Evolutionary conservation across 2,113 vertebrate genomes (phyloP).

Genomic region (Nerophis lumbriciformis): DNA sequence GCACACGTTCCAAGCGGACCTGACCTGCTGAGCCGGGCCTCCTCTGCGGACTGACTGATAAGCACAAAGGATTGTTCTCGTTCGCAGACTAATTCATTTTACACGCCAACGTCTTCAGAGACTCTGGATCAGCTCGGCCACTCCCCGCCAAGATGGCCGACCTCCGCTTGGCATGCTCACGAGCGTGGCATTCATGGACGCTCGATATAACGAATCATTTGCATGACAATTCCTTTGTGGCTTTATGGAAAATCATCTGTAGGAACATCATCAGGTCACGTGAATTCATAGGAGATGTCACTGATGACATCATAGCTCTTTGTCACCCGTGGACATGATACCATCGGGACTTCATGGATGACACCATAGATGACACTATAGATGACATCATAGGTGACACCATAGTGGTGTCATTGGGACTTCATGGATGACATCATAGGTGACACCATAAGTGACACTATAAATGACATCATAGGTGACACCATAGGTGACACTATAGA

Average conservation of each 20-base stretch:
- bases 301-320: neutral
- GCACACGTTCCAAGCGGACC: slow-evolving; percentile 23
- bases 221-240: neutral
- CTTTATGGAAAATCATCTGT: neutral
- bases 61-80: neutral
- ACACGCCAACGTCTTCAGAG: neutral
- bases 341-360: too few relatives aligned
- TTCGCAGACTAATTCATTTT: neutral
- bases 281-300: neutral
- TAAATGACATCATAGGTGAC: too few relatives aligned
- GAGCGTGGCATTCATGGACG: too few relatives aligned
- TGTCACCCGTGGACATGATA: too few relatives aligned
- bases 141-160: neutral
- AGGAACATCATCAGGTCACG: neutral
- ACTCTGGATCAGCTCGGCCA: neutral
- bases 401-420: too few relatives aligned
- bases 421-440: too few relatives aligned
- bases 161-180: too few relatives aligned
- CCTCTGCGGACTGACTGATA: neutral
- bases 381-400: too few relatives aligned
- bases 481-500: too few relatives aligned
- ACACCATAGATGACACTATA: too few relatives aligned
- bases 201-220: neutral
- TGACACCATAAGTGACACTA: too few relatives aligned
- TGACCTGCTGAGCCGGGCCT: slow-evolving; percentile 18